Conservation (phyloP, 2,797 vertebrate species). For the Anas capensis region DNA sequence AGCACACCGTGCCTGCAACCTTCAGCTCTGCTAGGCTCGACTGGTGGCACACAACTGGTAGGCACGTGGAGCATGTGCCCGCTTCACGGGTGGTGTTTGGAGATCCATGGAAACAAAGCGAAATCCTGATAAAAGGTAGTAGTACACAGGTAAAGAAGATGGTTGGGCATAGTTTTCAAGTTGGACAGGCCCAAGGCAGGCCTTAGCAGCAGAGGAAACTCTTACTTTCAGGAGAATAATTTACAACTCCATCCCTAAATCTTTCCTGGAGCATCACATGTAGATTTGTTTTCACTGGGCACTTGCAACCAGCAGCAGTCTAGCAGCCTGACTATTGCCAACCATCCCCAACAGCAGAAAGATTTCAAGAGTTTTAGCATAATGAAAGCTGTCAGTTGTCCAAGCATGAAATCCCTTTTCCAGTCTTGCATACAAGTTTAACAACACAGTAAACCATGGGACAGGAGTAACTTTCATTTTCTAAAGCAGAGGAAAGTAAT, state of each 20-base stretch:
- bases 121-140: background rate
- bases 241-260: background rate
- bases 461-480: background rate
- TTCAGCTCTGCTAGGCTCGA: fast-evolving
- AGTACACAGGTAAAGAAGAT: background rate
- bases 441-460: background rate
- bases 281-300: background rate
- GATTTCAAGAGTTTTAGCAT: background rate
- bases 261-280: background rate
- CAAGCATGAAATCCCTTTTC: background rate
- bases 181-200: background rate
- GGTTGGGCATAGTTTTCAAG: background rate
- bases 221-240: background rate
- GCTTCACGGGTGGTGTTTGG: too few relatives aligned
- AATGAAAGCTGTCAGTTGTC: background rate
- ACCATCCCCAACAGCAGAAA: background rate
- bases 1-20: background rate
- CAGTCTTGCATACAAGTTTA: background rate
- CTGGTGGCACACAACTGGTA: background rate
- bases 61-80: background rate
- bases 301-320: background rate
- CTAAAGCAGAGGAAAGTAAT: background rate
- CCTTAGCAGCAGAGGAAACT: background rate
- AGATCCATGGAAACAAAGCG: background rate
- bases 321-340: background rate